Conservation (phyloP, 1,140 invertebrate genomes). For the Calosoma granatense region DNA sequence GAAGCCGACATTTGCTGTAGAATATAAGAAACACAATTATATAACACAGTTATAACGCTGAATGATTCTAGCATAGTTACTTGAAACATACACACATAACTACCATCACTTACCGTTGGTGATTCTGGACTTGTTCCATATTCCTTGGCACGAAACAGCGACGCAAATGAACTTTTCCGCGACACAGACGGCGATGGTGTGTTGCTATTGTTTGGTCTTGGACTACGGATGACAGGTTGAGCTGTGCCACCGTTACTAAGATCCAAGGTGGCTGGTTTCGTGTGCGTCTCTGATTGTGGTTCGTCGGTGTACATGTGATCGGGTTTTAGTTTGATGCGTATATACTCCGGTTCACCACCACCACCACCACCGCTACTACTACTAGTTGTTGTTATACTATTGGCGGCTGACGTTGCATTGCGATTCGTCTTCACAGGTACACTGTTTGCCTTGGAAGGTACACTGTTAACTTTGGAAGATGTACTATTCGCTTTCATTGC, state of each 20-base stretch:
- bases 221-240: conserved; percentile 34
- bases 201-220: conserved; percentile 32
- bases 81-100: conserved; percentile 16
- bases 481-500: conserved; percentile 2
- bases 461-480: background rate
- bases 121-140: conserved; percentile 54
- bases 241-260: conserved; percentile 23
- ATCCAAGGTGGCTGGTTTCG: conserved; percentile 22
- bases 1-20: background rate
- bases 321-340: conserved; percentile 53
- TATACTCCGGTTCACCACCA: conserved; percentile 42
- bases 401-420: background rate
- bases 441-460: background rate
- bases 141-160: conserved; percentile 57
- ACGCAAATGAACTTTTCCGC: conserved; percentile 68
- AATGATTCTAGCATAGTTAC: too few species aligned
- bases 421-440: background rate
- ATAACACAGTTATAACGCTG: too few species aligned
- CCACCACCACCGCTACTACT: conserved; percentile 17
- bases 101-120: conserved; percentile 34
- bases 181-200: conserved; percentile 53
- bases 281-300: conserved; percentile 10
- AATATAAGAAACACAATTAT: background rate
- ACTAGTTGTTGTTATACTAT: conserved; percentile 12
- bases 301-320: conserved; percentile 50